Evolutionary conservation across 2,113 vertebrate species (phyloP).

Genomic region (Phrynosoma platyrhinos): DNA sequence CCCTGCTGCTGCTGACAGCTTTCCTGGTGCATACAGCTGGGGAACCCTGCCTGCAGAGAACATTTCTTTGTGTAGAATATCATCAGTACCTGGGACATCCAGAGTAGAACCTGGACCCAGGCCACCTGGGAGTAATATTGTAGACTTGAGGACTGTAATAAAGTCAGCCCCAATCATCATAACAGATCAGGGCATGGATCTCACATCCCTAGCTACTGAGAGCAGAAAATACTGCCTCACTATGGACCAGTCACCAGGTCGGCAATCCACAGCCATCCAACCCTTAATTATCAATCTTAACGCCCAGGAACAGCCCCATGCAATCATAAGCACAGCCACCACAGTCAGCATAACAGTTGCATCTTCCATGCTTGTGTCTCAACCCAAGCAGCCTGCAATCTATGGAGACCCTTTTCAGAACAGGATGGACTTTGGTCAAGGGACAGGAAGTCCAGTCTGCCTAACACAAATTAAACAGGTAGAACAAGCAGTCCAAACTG

Average conservation of each 20-base stretch:
- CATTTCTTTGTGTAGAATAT: constrained; percentile 91
- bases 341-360: constrained; percentile 90
- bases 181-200: constrained; percentile 98
- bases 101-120: constrained; percentile 87
- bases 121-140: constrained; percentile 79
- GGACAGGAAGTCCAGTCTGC: constrained; percentile 89
- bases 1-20: constrained; percentile 73
- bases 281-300: constrained; percentile 96
- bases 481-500: constrained; percentile 78
- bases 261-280: constrained; percentile 92
- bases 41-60: constrained; percentile 89
- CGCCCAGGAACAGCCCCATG: constrained; percentile 90
- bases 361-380: constrained; percentile 88
- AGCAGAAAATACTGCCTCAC: constrained; percentile 90
- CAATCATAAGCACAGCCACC: constrained; percentile 85
- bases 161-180: constrained; percentile 94
- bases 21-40: constrained; percentile 82
- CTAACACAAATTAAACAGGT: constrained; percentile 87
- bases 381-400: constrained; percentile 88
- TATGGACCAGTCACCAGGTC: constrained; percentile 83
- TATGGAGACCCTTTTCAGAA: constrained; percentile 97
- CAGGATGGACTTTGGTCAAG: constrained; percentile 93
- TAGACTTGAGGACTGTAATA: constrained; percentile 90
- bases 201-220: constrained; percentile 93
- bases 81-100: constrained; percentile 87